Conservation (phyloP, 2,888 invertebrate species). For the Euproctis similis region DNA sequence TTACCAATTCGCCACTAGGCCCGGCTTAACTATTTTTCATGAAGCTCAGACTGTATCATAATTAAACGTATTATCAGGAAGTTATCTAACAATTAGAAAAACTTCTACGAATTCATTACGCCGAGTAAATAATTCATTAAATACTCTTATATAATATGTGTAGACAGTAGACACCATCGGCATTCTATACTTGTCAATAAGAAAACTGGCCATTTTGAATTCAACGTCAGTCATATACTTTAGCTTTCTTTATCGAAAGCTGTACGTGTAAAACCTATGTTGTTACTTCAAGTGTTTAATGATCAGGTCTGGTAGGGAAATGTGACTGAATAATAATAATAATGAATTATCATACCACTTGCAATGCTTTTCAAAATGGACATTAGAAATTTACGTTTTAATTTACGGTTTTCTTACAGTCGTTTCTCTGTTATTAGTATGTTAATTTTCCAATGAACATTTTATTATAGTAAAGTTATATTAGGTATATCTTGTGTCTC, state of each 20-base stretch:
- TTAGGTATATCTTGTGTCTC: too few species aligned
- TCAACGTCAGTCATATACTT: slow-evolving; percentile 25
- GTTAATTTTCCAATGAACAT: too few species aligned
- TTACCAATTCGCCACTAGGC: too few species aligned
- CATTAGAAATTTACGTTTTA: slow-evolving; percentile 3
- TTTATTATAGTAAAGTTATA: too few species aligned
- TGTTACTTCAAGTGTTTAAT: slow-evolving; percentile 1
- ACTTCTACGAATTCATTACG: neutral
- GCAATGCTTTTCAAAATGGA: neutral
- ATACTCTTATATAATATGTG: slow-evolving; percentile 9
- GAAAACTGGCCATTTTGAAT: slow-evolving; percentile 13
- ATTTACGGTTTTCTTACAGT: too few species aligned
- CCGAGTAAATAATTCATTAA: slow-evolving; percentile 18
- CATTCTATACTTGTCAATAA: slow-evolving; percentile 7
- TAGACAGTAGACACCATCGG: neutral
- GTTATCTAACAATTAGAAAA: neutral
- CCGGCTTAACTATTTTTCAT: too few species aligned
- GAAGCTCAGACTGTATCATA: too few species aligned
- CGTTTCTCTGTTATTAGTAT: too few species aligned
- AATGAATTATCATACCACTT: neutral
- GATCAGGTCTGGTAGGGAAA: neutral
- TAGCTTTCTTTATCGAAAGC: slow-evolving; percentile 36
- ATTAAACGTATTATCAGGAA: too few species aligned
- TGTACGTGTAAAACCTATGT: slow-evolving; percentile 13
- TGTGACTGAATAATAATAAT: neutral